These are phyloP conservation scores for Panagrolaimus sp. DNA, from an alignment of 1,140 invertebrate genomes.

Conservation along the genomic window DNA sequence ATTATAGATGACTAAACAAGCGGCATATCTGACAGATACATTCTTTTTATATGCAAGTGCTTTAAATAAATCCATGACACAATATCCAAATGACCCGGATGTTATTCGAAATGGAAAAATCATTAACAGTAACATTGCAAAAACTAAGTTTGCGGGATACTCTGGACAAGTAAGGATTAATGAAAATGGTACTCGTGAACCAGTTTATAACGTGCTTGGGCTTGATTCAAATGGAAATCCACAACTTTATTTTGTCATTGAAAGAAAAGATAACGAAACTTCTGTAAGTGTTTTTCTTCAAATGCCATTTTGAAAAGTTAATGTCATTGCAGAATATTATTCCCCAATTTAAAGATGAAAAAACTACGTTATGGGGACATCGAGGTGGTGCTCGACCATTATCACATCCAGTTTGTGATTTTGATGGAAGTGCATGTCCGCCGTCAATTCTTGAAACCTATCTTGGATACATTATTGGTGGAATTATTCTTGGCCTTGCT, in stretches of 20 bases:
- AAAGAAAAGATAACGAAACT: background rate
- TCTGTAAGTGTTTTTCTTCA: background rate
- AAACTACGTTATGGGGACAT: constrained; percentile 9
- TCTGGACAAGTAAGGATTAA: background rate
- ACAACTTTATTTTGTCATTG: background rate
- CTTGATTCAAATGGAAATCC: background rate
- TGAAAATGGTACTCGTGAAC: background rate
- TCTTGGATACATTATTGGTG: constrained; percentile 13
- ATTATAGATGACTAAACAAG: constrained; percentile 8
- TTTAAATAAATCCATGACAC: background rate
- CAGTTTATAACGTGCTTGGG: background rate
- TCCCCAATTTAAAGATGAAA: constrained; percentile 1
- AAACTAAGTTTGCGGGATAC: background rate
- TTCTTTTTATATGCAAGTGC: constrained; percentile 7
- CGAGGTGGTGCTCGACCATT: constrained; percentile 17
- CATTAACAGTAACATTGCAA: background rate
- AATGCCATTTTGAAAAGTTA: background rate
- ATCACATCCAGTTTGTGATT: constrained; percentile 21
- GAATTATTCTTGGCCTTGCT: background rate
- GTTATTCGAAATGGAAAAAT: background rate
- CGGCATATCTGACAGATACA: background rate
- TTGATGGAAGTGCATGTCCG: constrained; percentile 3
- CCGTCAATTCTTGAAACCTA: background rate
- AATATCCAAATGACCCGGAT: background rate
- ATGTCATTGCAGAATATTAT: background rate